These are phyloP conservation scores for Drosophila willistoni DNA, from an alignment of 1,140 invertebrate genomes.

Conservation along the genomic window DNA sequence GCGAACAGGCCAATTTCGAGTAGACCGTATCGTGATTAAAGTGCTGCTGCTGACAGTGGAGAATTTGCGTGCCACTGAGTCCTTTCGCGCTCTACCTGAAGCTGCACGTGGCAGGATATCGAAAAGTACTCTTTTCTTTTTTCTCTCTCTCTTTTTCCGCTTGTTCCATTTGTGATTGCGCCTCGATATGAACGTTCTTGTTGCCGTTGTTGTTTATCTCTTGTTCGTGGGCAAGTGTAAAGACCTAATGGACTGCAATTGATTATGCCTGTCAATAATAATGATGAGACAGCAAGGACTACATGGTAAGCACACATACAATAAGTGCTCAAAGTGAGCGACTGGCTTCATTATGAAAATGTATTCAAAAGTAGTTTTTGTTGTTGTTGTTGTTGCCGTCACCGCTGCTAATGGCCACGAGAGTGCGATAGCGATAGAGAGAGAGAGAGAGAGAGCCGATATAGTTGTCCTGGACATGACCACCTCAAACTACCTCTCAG, in stretches of 20 bases:
- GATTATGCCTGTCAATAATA: conserved; percentile 64
- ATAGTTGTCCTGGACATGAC: conserved; percentile 1
- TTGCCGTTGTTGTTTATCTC: conserved; percentile 17
- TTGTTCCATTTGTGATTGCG: neutral
- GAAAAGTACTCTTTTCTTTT: neutral
- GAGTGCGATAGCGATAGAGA: neutral
- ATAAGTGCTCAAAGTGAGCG: conserved; percentile 34
- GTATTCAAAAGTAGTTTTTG: conserved; percentile 31
- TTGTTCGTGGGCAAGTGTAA: conserved; percentile 43
- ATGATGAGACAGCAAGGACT: conserved; percentile 43
- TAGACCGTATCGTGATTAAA: neutral
- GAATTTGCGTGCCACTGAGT: neutral
- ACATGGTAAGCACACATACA: conserved; percentile 30
- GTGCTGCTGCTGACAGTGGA: neutral
- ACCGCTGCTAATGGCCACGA: conserved; percentile 24
- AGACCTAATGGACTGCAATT: conserved; percentile 67
- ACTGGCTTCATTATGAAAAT: conserved; percentile 55
- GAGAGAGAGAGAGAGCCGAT: neutral
- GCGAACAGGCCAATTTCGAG: neutral
- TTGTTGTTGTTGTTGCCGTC: conserved; percentile 29
- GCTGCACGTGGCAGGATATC: neutral
- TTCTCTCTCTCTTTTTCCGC: neutral
- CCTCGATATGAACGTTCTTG: neutral
- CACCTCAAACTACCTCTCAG: conserved; percentile 5
- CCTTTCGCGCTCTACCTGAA: neutral